These are phyloP conservation scores for Caranx ignobilis DNA, from an alignment of 2,113 vertebrate species.

Conservation along the genomic window DNA sequence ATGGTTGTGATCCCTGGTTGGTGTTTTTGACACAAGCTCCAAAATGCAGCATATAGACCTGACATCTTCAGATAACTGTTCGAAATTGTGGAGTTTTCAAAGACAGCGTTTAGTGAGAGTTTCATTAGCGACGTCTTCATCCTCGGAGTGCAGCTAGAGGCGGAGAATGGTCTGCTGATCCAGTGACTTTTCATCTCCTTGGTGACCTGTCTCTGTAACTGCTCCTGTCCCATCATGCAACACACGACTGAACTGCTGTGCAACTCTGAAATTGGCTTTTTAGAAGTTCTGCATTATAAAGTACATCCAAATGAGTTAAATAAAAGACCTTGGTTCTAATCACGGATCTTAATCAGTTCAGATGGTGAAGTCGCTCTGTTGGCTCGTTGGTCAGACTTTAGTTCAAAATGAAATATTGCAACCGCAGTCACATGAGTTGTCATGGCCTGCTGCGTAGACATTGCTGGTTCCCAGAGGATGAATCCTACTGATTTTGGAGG, in stretches of 20 bases:
- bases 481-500: background rate
- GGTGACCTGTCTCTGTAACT: constrained; percentile 40
- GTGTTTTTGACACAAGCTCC: constrained; percentile 29
- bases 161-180: constrained; percentile 53
- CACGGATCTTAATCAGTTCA: background rate
- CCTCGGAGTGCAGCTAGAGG: constrained; percentile 8
- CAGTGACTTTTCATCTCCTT: constrained; percentile 45
- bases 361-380: background rate
- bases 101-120: constrained; percentile 36
- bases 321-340: constrained; percentile 4
- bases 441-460: background rate
- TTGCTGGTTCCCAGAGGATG: background rate
- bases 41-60: background rate
- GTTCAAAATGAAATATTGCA: background rate
- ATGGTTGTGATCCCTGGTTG: constrained; percentile 45
- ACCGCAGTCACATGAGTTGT: background rate
- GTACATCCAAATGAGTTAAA: constrained; percentile 22
- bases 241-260: constrained; percentile 28
- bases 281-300: constrained; percentile 41
- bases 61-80: background rate
- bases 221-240: constrained; percentile 42
- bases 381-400: background rate
- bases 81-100: constrained; percentile 10
- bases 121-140: constrained; percentile 22
- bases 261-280: constrained; percentile 34